Evolutionary conservation across 37 sponge, comb jelly and placozoan species (phyloP).

Genomic region (Petrosia ficiformis): DNA sequence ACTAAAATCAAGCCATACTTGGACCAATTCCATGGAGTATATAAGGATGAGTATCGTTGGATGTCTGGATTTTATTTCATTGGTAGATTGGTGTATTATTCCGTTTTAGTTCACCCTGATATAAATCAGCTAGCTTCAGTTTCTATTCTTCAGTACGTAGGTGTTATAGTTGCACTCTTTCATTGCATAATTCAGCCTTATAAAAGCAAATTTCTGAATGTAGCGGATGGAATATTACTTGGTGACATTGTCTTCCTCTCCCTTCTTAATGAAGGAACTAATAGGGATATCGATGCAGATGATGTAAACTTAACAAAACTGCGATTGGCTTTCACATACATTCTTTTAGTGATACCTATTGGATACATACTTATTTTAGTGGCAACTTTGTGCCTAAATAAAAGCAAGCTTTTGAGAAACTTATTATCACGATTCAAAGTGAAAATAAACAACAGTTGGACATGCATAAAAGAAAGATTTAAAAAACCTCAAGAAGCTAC

Average conservation of each 20-base stretch:
- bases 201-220: not conserved
- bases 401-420: too few species aligned
- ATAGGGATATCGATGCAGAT: too few species aligned
- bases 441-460: too few species aligned
- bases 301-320: too few species aligned
- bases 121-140: not conserved
- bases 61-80: conserved; percentile 3
- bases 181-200: not conserved
- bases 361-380: too few species aligned
- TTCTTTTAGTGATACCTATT: too few species aligned
- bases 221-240: not conserved
- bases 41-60: conserved; percentile 8
- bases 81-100: not conserved
- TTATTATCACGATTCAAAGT: too few species aligned
- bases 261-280: not conserved
- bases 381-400: too few species aligned
- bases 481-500: too few species aligned
- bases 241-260: not conserved
- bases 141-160: not conserved
- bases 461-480: too few species aligned
- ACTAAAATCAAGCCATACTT: conserved; percentile 12
- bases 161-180: not conserved
- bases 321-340: too few species aligned
- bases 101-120: not conserved
- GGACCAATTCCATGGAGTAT: conserved; percentile 10